Percentiles rank a stretch among this genome's conserved stretches.
Conservation (phyloP, 64 coral and sea anemone genomes). For the Montipora foliosa region DNA sequence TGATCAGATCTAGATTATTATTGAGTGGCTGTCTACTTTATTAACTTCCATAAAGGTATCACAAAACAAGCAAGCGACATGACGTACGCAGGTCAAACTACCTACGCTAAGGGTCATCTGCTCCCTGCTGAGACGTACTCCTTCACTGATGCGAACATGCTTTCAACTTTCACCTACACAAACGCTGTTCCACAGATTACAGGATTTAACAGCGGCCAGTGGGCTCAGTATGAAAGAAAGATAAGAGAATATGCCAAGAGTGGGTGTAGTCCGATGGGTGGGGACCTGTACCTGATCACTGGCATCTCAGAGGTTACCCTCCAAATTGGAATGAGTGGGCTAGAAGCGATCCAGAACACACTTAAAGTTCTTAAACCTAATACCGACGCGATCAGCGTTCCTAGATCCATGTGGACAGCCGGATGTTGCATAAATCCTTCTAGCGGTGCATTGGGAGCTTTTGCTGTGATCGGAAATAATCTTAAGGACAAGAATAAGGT, state of each 20-base stretch:
- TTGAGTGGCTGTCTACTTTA: not conserved
- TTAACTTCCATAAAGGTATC: constrained; percentile 3
- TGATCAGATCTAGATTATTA: too few species aligned
- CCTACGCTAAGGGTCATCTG: constrained; percentile 21
- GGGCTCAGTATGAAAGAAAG: constrained; percentile 19
- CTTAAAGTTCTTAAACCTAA: too few species aligned
- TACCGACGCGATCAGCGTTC: too few species aligned
- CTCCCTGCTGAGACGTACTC: constrained; percentile 44
- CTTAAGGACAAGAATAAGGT: too few species aligned
- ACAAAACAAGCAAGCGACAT: constrained; percentile 1
- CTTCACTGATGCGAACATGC: not conserved
- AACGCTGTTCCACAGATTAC: constrained; percentile 47
- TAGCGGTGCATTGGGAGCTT: too few species aligned
- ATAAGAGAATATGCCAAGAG: constrained; percentile 4
- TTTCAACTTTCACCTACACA: constrained; percentile 35
- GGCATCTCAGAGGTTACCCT: constrained; percentile 1
- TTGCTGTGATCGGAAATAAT: too few species aligned
- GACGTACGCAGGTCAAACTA: not conserved
- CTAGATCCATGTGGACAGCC: too few species aligned
- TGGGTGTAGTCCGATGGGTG: not conserved
- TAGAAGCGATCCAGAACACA: too few species aligned
- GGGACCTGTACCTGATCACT: constrained; percentile 30
- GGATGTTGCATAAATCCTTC: too few species aligned
- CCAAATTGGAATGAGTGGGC: too few species aligned
- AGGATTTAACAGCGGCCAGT: constrained; percentile 14